A percentile compares a stretch with the other conserved stretches of the same genome.
These are phyloP conservation scores for Martes martes DNA, from an alignment of 2,113 vertebrate genomes.

Conservation along the genomic window DNA sequence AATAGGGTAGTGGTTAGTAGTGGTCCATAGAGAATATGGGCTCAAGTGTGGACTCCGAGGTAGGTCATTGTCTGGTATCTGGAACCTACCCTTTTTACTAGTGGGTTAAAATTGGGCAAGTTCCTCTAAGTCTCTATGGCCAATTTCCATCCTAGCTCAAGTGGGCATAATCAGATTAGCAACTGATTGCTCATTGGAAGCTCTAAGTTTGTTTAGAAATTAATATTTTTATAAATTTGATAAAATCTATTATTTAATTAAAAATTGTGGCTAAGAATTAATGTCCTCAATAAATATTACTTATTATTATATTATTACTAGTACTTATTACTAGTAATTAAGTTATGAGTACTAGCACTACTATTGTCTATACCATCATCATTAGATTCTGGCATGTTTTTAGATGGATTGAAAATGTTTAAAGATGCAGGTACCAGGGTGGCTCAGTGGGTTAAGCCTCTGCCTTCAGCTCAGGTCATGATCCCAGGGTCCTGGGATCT, in stretches of 20 bases:
- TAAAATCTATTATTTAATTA: not conserved
- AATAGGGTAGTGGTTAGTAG: not conserved
- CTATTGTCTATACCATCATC: not conserved
- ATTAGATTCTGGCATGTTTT: not conserved
- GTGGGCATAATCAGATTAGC: not conserved
- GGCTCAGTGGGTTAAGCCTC: too few species aligned
- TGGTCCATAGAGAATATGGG: fast-evolving
- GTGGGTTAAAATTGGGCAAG: not conserved
- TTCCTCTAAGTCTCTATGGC: not conserved
- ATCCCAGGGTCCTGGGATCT: too few species aligned
- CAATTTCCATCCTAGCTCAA: not conserved
- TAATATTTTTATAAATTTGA: not conserved
- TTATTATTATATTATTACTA: not conserved
- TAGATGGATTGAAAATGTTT: not conserved
- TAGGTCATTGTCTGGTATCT: not conserved
- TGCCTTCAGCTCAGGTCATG: too few species aligned
- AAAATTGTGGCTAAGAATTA: not conserved
- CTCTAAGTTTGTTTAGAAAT: not conserved
- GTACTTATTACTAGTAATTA: not conserved
- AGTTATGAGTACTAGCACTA: not conserved
- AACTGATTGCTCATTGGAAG: not conserved
- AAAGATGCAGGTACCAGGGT: not conserved
- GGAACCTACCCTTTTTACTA: not conserved
- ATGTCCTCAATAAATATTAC: not conserved
- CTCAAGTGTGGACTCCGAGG: not conserved